Base-by-base conservation (phyloP, 2,797 vertebrate genomes). In the Tenualosa ilisha region DNA sequence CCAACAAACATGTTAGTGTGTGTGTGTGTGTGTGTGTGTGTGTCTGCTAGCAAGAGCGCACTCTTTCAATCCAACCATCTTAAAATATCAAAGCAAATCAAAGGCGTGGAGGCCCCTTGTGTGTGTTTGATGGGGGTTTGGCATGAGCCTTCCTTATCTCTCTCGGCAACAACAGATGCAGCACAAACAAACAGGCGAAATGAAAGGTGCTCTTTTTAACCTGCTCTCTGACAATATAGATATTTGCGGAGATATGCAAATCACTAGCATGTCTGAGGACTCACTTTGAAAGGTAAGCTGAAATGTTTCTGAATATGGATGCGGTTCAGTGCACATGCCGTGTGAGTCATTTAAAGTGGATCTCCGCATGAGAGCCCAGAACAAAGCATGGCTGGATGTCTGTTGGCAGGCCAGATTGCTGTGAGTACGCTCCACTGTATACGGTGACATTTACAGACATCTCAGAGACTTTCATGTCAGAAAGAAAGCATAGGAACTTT, bases 161-260 rank as follows among this genome's bases (percentile, higher is more conserved):
- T 87, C 83, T 11, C 83, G 54, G 86, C 31, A 65, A 37, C 8
- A 90, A 87, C 84, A 61, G 65, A 90, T 84, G 65, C 84, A 87
- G 63, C 40, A 84, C 86, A 90, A 88, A 90, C 68, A 91, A 85
- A 91, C 85, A 83, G 17, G 0, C 4, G 31, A 43, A 81, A 46
- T 51, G 61, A 83, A 84, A 90, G 65, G 82, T 82, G 81, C 65
- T 88, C 79, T 68, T 49, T 82, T 72, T 83, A 89, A 89, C 89
- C 86, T 75, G 63, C 6, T 91, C 83, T 91, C 83, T 91, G 82
- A 91, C 89, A 92, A 86, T 87, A 86, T 85, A 91, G 90, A 92
- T 83, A 13, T 3, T 53, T 90, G 82, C n/a, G n/a, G 84, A 84
- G 91, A 94, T 92, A 92, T 94, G 91, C 86, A 94, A 93, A 94